A percentile compares a stretch with the other conserved stretches of the same genome.
Conservation (phyloP, 2,113 vertebrate species). For the Plecotus auritus region DNA sequence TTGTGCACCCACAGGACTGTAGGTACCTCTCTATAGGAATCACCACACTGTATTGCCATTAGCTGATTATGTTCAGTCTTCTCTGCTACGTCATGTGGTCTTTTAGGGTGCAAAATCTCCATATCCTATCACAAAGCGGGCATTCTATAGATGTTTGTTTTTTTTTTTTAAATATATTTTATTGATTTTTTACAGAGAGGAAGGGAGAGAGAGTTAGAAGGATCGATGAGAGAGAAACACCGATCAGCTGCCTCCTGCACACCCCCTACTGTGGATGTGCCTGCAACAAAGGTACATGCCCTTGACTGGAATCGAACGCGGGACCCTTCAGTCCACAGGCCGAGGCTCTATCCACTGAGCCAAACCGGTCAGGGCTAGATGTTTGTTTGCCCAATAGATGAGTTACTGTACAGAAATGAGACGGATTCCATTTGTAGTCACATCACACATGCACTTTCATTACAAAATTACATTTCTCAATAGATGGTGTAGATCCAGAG, state of each 20-base stretch:
- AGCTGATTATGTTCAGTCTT: neutral
- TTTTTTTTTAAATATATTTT: no score
- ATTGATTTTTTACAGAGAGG: no score
- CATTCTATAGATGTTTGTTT: neutral
- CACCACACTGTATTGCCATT: neutral
- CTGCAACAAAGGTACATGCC: no score
- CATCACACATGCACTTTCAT: neutral
- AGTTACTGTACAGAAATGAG: neutral
- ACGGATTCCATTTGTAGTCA: neutral
- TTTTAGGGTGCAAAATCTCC: neutral
- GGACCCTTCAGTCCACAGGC: no score
- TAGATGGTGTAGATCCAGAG: neutral
- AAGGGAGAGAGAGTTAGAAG: no score
- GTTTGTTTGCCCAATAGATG: neutral
- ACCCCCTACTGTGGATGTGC: no score
- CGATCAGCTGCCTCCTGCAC: no score
- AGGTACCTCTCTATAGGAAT: neutral
- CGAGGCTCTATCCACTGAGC: no score
- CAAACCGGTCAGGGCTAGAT: no score
- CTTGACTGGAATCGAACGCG: no score
- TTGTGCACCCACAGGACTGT: neutral
- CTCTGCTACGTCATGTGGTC: neutral
- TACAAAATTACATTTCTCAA: constrained; percentile 52
- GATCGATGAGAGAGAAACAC: no score
- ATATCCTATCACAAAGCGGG: neutral